Evolutionary conservation across 2,797 vertebrate genomes (phyloP), one percentile per base, ranked within the genome.

Genomic region (Epinephelus malabaricus): DNA sequence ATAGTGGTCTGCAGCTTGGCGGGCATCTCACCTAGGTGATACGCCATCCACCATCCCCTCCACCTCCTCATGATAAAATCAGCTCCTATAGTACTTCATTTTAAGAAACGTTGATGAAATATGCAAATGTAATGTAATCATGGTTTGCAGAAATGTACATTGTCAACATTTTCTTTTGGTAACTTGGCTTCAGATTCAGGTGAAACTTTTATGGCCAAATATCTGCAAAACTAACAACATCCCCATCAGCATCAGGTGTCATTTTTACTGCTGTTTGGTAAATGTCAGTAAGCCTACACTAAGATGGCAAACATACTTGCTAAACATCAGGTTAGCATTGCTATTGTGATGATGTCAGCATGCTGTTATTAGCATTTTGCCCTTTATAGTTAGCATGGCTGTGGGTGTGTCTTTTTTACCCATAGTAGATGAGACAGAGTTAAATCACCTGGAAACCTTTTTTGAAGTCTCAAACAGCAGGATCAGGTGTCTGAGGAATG

Each of bases 401-500:
- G 17, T 47, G 10, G 23, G 27, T 7, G 4, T 7, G 19, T 66
- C 40, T 25, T 68, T 21, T 69, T 74, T 74, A 55, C n/a, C 6
- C 53, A 71, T 43, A 19, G 54, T 13, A 25, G 60, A 58, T 11
- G n/a, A 73, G 25, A 69, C 51, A 50, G 78, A 79, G 34, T 68
- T 77, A 49, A 77, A 77, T 46, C 72, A 76, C 69, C n/a, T 76
- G 71, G 53, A 82, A 84, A 75, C 55, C 19, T 46, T 68, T 76
- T 81, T 78, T 73, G 59, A 75, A 81, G 81, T 78, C 43, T 55
- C 51, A 73, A 81, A 84, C 73, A 56, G 49, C 30, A 30, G 73
- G 84, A 89, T 91, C 85, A 78, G 82, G 79, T 90, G 79, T 84
- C 82, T 78, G 58, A 82, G 82, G 90, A 90, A 91, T 86, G 81